A percentile compares a stretch with the other conserved stretches of the same genome.
These are phyloP conservation scores for Hemiprocne comata DNA, from an alignment of 2,113 vertebrate genomes.

Conservation along the genomic window DNA sequence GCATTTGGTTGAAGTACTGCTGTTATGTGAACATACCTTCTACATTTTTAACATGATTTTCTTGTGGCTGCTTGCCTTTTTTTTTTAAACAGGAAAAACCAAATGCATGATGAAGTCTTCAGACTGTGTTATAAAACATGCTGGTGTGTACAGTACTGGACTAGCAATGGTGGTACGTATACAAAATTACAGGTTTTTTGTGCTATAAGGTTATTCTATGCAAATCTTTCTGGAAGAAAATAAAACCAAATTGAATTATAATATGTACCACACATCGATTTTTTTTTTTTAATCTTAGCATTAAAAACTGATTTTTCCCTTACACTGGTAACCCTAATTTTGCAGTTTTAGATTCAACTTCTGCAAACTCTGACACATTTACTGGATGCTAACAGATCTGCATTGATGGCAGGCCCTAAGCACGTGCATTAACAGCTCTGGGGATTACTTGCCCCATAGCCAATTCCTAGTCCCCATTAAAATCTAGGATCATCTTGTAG, in stretches of 20 bases:
- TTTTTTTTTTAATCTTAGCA: not conserved
- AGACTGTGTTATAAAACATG: conserved; percentile 97
- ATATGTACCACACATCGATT: not conserved
- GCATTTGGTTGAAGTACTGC: not conserved
- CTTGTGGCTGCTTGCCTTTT: not conserved
- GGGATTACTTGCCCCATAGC: not conserved
- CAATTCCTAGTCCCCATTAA: not conserved
- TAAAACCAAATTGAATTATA: not conserved
- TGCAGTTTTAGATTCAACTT: not conserved
- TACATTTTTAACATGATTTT: not conserved
- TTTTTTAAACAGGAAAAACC: conserved; percentile 87
- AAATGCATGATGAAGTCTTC: conserved; percentile 99
- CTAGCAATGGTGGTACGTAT: conserved; percentile 97
- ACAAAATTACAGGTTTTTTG: not conserved
- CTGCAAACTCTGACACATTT: not conserved
- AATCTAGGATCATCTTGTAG: not conserved
- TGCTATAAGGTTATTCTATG: not conserved
- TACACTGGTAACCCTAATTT: not conserved
- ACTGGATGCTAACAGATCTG: not conserved
- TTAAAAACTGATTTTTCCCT: not conserved
- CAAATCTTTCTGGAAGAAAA: not conserved
- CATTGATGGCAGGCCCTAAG: not conserved
- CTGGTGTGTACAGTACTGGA: conserved; percentile 93
- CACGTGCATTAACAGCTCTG: not conserved
- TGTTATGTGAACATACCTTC: not conserved